A percentile compares a stretch with the other conserved stretches of the same genome.
phyloP scores from a whole-genome alignment of 2,113 vertebrate genomes.

The Prunella fulvescens region DNA sequence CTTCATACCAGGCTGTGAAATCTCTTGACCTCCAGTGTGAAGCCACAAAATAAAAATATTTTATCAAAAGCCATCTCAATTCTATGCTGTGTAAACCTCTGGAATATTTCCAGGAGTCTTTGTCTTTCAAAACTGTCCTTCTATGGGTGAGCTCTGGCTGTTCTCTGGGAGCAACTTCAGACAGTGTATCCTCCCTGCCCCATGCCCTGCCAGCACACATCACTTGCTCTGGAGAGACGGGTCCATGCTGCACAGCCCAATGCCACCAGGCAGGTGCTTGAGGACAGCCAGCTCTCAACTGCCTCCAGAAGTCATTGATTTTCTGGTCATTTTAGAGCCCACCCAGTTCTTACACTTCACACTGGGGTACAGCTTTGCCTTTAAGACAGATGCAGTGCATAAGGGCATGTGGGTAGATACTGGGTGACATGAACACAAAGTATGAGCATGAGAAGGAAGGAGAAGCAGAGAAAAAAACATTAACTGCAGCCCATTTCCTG shows the following conservation, averaged over 20 bases:
- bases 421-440: background rate
- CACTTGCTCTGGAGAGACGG: background rate
- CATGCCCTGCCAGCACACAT: background rate
- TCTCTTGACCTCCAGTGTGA: background rate
- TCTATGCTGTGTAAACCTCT: background rate
- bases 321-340: background rate
- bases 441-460: background rate
- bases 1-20: background rate
- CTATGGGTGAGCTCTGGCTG: background rate
- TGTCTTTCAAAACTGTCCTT: background rate
- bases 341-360: background rate
- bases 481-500: background rate
- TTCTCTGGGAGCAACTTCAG: background rate
- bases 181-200: rapidly evolving
- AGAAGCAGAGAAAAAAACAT: background rate
- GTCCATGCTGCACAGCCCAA: background rate
- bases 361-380: background rate
- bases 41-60: background rate
- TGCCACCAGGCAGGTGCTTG: rapidly evolving
- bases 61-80: background rate
- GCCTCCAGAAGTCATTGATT: background rate
- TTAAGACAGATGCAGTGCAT: background rate
- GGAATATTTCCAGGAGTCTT: background rate
- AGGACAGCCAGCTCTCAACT: background rate
- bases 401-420: background rate